These are phyloP conservation scores for Bibio marci DNA, from an alignment of 2,888 invertebrate genomes.

Conservation along the genomic window DNA sequence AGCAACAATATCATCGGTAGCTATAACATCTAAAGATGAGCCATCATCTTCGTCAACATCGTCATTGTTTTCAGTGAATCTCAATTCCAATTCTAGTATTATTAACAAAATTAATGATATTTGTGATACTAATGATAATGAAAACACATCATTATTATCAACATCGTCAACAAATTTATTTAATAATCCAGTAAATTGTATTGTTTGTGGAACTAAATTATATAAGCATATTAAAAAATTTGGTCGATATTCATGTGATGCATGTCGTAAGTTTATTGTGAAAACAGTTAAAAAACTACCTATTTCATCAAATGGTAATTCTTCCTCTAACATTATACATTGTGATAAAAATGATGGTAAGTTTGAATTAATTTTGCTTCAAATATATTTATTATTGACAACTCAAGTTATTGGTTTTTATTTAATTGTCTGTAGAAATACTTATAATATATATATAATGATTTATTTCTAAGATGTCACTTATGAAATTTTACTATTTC, in stretches of 20 bases:
- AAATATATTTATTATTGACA: constrained; percentile 1
- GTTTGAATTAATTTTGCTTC: constrained; percentile 1
- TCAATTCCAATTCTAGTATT: constrained; percentile 4
- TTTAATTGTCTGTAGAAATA: too few species aligned
- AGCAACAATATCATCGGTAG: constrained; percentile 15
- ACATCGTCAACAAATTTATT: neutral
- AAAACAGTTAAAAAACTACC: constrained; percentile 50
- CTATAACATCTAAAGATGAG: constrained; percentile 10
- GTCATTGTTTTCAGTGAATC: constrained; percentile 16
- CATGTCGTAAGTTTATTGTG: constrained; percentile 73
- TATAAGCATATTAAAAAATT: constrained; percentile 67
- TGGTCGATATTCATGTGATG: constrained; percentile 70
- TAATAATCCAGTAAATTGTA: constrained; percentile 45
- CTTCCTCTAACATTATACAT: constrained; percentile 5
- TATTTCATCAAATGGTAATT: constrained; percentile 6
- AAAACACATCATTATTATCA: constrained; percentile 25
- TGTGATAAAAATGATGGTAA: constrained; percentile 18
- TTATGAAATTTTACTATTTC: too few species aligned
- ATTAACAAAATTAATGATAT: constrained; percentile 1
- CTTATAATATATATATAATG: too few species aligned
- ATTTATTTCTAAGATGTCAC: too few species aligned
- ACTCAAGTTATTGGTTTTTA: constrained; percentile 4
- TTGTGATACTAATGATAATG: neutral
- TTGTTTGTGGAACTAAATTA: constrained; percentile 63
- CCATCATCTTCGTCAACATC: constrained; percentile 16